These are phyloP conservation scores for Adrianichthys oophorus DNA, from an alignment of 2,797 vertebrate species.

Conservation along the genomic window DNA sequence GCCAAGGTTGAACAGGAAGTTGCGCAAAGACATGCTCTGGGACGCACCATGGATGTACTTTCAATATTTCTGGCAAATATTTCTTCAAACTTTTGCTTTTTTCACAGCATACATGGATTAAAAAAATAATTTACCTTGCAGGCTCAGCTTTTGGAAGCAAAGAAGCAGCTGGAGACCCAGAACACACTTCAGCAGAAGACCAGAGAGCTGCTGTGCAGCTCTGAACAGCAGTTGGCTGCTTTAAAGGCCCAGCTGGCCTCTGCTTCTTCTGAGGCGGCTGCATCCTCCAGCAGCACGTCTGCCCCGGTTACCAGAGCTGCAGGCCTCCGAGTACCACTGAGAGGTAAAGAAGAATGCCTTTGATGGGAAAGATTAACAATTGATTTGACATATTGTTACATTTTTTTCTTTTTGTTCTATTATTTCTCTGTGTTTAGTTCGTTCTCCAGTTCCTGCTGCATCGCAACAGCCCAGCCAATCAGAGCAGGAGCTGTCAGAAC, in stretches of 20 bases:
- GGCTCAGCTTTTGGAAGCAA: slow-evolving; percentile 87
- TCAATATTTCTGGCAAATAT: not conserved
- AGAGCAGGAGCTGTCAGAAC: slow-evolving; percentile 84
- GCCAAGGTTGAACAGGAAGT: slow-evolving; percentile 89
- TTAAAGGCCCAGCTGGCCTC: slow-evolving; percentile 81
- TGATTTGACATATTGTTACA: not conserved
- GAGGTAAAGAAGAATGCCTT: slow-evolving; percentile 40
- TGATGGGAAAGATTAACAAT: not conserved
- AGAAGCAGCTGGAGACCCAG: slow-evolving; percentile 90
- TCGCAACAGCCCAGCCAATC: slow-evolving; percentile 51
- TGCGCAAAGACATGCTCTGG: slow-evolving; percentile 87
- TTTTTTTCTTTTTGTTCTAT: not conserved
- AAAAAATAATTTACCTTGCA: slow-evolving; percentile 7
- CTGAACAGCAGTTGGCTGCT: slow-evolving; percentile 84
- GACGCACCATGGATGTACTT: slow-evolving; percentile 80
- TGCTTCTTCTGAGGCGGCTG: slow-evolving; percentile 56
- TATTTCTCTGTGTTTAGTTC: slow-evolving; percentile 21
- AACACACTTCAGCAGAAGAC: slow-evolving; percentile 85
- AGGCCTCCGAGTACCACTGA: slow-evolving; percentile 48
- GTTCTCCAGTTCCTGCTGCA: slow-evolving; percentile 40
- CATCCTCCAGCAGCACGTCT: slow-evolving; percentile 30
- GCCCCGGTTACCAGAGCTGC: slow-evolving; percentile 39
- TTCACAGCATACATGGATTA: not conserved
- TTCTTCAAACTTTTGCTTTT: not conserved
- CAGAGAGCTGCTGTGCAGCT: slow-evolving; percentile 87